These are phyloP conservation scores for Hirudinaria manillensis DNA, from an alignment of 2,888 invertebrate genomes.

Conservation along the genomic window DNA sequence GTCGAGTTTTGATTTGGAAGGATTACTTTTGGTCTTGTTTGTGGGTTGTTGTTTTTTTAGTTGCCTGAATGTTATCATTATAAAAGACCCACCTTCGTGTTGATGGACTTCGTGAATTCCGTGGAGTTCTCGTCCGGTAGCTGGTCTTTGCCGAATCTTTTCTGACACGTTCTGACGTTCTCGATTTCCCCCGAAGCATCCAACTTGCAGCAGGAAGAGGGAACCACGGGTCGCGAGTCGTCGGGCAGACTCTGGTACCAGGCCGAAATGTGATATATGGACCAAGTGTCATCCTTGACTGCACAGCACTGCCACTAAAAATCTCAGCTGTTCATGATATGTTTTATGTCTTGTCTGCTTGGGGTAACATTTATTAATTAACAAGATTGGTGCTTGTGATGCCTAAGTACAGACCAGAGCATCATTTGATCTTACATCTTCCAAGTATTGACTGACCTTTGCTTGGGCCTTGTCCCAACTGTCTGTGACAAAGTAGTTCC, in stretches of 20 bases:
- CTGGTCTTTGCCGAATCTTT: background rate
- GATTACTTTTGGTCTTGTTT: too few relatives aligned
- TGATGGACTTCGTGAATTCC: background rate
- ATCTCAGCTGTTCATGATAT: conserved; percentile 13
- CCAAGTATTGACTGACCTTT: conserved; percentile 31
- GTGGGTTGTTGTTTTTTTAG: background rate
- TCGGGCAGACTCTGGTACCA: conserved; percentile 35
- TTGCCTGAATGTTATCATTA: background rate
- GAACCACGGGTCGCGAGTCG: background rate
- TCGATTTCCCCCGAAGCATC: conserved; percentile 35
- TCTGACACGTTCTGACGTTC: background rate
- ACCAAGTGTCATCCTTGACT: conserved; percentile 38
- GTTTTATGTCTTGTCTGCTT: background rate
- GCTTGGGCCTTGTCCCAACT: conserved; percentile 39
- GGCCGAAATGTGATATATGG: conserved; percentile 37
- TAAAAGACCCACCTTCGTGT: background rate
- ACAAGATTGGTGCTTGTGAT: too few relatives aligned
- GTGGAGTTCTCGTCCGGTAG: background rate
- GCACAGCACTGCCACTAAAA: conserved; percentile 39
- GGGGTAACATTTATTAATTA: too few relatives aligned
- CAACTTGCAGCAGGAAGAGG: conserved; percentile 22
- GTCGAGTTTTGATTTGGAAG: too few relatives aligned
- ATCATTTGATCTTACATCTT: too few relatives aligned
- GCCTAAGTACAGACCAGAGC: too few relatives aligned
- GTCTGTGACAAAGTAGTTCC: conserved; percentile 37